Percentiles rank a stretch among this genome's conserved stretches.
phyloP scores from a whole-genome alignment of 2,113 vertebrate species.

The Crotalus horridus region DNA sequence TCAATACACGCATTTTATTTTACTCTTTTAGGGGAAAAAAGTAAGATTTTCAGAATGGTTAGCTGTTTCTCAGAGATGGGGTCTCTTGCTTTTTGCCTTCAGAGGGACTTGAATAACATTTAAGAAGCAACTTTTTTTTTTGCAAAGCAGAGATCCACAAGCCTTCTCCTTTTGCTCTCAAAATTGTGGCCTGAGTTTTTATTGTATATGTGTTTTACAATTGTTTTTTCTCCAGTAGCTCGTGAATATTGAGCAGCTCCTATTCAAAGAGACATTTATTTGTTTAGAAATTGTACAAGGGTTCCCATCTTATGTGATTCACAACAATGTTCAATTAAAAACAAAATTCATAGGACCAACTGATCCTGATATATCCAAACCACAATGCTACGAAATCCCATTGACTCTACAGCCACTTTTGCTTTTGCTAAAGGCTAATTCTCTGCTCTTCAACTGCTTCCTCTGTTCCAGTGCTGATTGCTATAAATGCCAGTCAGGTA shows the following conservation, averaged over 20 bases:
- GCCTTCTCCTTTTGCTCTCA: not conserved
- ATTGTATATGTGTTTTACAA: not conserved
- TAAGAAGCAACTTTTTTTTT: not conserved
- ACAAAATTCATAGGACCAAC: not conserved
- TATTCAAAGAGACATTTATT: not conserved
- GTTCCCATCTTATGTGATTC: not conserved
- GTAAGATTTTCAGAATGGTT: not conserved
- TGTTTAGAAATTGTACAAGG: not conserved
- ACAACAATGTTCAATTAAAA: not conserved
- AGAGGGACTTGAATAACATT: not conserved
- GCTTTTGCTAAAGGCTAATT: not conserved
- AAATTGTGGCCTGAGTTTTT: not conserved
- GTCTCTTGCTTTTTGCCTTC: not conserved
- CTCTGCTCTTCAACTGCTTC: not conserved
- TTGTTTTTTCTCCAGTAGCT: not conserved
- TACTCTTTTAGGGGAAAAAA: not conserved
- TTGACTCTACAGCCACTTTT: not conserved
- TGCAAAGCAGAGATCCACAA: not conserved
- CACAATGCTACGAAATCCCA: not conserved
- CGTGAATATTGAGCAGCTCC: slow-evolving; percentile 25
- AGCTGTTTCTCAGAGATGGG: not conserved
- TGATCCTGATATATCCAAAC: not conserved
- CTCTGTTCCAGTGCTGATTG: not conserved
- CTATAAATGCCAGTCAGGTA: not conserved
- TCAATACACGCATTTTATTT: slow-evolving; percentile 10